A percentile compares a stretch with the other conserved stretches of the same genome.
These are phyloP conservation scores for Bettongia penicillata DNA, from an alignment of 2,113 vertebrate species.

Conservation along the genomic window DNA sequence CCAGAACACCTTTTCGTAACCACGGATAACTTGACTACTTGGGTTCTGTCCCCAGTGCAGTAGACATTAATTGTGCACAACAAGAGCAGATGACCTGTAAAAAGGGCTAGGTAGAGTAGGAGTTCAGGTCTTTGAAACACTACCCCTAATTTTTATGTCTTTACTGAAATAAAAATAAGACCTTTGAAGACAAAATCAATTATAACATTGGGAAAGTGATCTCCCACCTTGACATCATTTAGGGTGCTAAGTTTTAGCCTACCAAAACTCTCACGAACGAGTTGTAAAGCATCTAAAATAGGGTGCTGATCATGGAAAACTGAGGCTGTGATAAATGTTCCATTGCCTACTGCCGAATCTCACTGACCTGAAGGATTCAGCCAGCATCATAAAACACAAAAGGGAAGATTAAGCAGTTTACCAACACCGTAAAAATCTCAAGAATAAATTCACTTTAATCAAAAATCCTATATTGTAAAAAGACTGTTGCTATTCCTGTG, in stretches of 20 bases:
- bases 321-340: constrained; percentile 71
- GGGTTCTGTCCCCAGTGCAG: neutral
- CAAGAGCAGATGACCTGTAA: neutral
- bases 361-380: constrained; percentile 76
- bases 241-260: constrained; percentile 48
- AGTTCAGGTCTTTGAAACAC: constrained; percentile 16
- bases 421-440: constrained; percentile 74
- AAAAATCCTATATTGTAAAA: constrained; percentile 65
- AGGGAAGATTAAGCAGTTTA: constrained; percentile 78
- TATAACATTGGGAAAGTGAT: constrained; percentile 58
- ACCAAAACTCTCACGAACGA: constrained; percentile 39
- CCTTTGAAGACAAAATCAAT: constrained; percentile 28
- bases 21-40: constrained; percentile 4
- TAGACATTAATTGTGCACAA: constrained; percentile 6
- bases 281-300: constrained; percentile 56
- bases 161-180: constrained; percentile 9
- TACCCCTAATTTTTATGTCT: constrained; percentile 10
- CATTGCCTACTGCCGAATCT: constrained; percentile 57
- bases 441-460: constrained; percentile 79
- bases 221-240: constrained; percentile 51
- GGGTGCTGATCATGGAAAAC: constrained; percentile 60
- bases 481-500: constrained; percentile 24
- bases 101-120: neutral
- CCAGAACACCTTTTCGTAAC: neutral
- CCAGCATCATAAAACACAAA: constrained; percentile 67